Base-by-base conservation (phyloP, 53 echinoderm and acorn worm genomes). In the Holothuria scabra region DNA sequence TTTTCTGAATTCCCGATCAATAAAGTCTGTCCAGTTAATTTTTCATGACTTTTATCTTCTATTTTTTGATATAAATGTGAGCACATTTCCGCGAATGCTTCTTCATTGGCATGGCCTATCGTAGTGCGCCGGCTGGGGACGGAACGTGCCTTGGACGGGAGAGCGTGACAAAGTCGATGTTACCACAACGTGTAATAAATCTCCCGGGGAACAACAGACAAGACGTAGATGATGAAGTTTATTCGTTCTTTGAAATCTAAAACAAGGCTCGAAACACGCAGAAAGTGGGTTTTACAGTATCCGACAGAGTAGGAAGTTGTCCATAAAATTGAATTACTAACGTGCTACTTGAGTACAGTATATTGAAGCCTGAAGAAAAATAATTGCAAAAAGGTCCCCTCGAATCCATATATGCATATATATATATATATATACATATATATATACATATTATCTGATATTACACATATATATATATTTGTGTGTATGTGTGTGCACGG, bases 1-100 rank as follows among this genome's bases (percentile, higher is more conserved):
- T 33, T 57, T 55, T 56, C 56, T 57, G 56, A 56, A 14, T 34
- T 56, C 78, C 59, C 26, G 78, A 78, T 56, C 78, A 78, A 78
- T 58, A 78, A 78, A 78, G 56, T 34, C 78, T 78, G 56, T 57
- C 78, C 78, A 32, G 33, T 78, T 78, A 78, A 78, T 78, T 57
- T 78, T 78, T 78, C 56, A 78, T 78, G 72, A 72, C 46, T 72
- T 72, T 72, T 72, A 72, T 72, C 72, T 25, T 44, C 41, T 48
- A 72, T 72, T 72, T 72, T 72, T 44, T 23, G 44, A 72, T 41
- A 48, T 46, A 72, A 46, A 46, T 46, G 72, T 25, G 65, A 48
- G 24, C 25, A 44, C 31, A 46, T 72, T 72, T 48, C 48, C 65
- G 14, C 72, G 24, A 72, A 72, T 48, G 48, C 46, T 72, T 3